Percentiles rank a stretch among this genome's conserved stretches.
phyloP scores from a whole-genome alignment of 1,140 invertebrate species.

The Aphelinus atriplicis region DNA sequence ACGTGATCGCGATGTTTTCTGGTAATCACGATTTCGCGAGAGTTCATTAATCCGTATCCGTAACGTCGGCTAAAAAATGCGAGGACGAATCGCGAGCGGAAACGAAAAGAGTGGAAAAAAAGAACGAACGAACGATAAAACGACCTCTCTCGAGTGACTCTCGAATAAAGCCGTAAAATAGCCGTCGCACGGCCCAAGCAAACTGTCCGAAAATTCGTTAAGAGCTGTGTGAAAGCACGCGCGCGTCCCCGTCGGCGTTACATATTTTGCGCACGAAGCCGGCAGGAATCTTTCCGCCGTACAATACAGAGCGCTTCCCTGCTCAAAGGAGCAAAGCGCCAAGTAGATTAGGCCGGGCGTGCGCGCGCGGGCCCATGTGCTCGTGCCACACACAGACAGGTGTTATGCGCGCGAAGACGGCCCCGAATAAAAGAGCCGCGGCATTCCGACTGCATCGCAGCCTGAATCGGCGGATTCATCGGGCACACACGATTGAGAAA shows the following conservation, averaged over 20 bases:
- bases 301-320: background rate
- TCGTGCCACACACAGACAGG: background rate
- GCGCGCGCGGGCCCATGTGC: background rate
- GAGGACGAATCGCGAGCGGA: too few species aligned
- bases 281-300: slow-evolving; percentile 25
- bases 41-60: too few species aligned
- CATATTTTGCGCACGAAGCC: slow-evolving; percentile 33
- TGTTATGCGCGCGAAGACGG: background rate
- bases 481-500: background rate
- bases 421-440: background rate
- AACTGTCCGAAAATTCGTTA: slow-evolving; percentile 34
- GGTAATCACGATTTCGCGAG: too few species aligned
- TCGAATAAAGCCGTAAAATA: too few species aligned
- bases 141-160: too few species aligned
- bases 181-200: background rate
- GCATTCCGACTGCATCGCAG: slow-evolving; percentile 18
- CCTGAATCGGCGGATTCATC: slow-evolving; percentile 27
- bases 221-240: slow-evolving; percentile 5
- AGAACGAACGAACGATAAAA: too few species aligned
- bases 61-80: too few species aligned
- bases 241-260: background rate
- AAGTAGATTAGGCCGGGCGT: slow-evolving; percentile 31
- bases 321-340: slow-evolving; percentile 31
- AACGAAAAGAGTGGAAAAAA: too few species aligned
- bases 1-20: too few species aligned